Percentiles rank a stretch among this genome's conserved stretches.
phyloP scores from a whole-genome alignment of 2,888 invertebrate genomes.

The Ommatoiulus sabulosus region DNA sequence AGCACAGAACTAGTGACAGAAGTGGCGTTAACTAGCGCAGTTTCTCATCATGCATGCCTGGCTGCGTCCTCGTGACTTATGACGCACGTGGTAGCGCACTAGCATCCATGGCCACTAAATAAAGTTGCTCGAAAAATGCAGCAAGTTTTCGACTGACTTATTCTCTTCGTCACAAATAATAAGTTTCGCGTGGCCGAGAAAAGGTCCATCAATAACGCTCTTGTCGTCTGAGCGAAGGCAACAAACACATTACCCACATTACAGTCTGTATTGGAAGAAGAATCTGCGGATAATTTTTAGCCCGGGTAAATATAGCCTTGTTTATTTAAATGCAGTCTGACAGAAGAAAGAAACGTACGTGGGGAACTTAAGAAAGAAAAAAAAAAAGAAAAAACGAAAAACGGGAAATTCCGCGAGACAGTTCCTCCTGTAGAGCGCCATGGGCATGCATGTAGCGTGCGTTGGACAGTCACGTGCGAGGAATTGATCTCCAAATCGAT shows the following conservation, averaged over 20 bases:
- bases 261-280: neutral
- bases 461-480: too few relatives aligned
- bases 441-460: neutral
- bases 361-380: conserved; percentile 1
- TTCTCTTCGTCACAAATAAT: neutral
- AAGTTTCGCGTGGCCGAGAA: neutral
- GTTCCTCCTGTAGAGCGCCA: too few relatives aligned
- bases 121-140: neutral
- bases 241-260: conserved; percentile 40
- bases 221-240: neutral
- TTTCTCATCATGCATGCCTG: neutral
- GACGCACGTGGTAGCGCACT: neutral
- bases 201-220: neutral
- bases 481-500: neutral
- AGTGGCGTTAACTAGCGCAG: too few relatives aligned
- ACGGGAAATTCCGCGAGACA: too few relatives aligned
- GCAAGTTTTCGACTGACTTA: neutral
- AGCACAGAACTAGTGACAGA: too few relatives aligned
- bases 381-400: too few relatives aligned
- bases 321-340: conserved; percentile 47
- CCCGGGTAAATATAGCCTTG: conserved; percentile 44
- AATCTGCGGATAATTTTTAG: conserved; percentile 45
- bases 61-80: neutral
- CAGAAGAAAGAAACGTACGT: conserved; percentile 39
- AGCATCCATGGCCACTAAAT: neutral